Conservation (phyloP, 1,140 invertebrate species). For the Calliopsis andreniformis region DNA sequence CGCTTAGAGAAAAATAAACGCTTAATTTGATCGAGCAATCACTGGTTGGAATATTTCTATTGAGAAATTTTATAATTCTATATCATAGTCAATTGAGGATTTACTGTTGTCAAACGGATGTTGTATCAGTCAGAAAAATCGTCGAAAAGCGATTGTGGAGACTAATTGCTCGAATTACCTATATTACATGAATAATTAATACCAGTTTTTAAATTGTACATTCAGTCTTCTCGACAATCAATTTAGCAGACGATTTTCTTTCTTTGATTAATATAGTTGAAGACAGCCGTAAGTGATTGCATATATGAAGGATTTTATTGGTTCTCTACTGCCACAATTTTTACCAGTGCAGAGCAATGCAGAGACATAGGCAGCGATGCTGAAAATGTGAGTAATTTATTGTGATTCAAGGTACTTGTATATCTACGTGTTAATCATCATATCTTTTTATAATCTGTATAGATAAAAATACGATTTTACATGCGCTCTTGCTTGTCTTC, state of each 20-base stretch:
- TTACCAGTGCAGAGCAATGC: slow-evolving; percentile 15
- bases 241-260: slow-evolving; percentile 24
- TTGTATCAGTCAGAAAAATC: too few relatives aligned
- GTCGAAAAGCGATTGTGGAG: too few relatives aligned
- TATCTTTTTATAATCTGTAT: neutral
- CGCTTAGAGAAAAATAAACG: too few relatives aligned
- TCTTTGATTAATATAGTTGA: neutral
- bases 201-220: neutral
- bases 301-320: neutral
- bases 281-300: neutral
- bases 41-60: too few relatives aligned
- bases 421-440: neutral
- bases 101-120: too few relatives aligned
- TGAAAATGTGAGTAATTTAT: neutral
- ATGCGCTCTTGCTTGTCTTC: neutral
- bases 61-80: too few relatives aligned
- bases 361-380: too few relatives aligned
- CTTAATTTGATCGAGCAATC: too few relatives aligned
- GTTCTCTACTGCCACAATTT: slow-evolving; percentile 21
- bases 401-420: neutral
- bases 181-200: too few relatives aligned
- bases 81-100: neutral
- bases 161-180: too few relatives aligned
- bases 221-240: slow-evolving; percentile 59
- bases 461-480: neutral